Conservation (phyloP, 1,140 invertebrate species). For the Leptopilina clavipes region DNA sequence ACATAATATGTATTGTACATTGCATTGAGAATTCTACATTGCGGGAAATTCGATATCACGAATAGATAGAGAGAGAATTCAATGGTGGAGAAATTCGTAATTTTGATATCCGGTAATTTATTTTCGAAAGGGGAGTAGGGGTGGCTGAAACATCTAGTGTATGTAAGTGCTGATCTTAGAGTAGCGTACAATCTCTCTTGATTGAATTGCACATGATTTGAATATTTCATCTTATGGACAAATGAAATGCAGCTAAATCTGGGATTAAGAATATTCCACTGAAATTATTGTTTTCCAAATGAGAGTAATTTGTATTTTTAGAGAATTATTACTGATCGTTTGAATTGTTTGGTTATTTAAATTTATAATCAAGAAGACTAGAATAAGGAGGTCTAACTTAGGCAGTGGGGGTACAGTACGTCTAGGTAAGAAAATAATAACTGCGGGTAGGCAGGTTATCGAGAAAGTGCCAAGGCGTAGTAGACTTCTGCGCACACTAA, state of each 20-base stretch:
- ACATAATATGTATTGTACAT: background rate
- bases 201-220: conserved; percentile 9
- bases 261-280: background rate
- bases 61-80: background rate
- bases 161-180: background rate
- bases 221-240: background rate
- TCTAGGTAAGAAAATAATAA: too few relatives aligned
- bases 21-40: background rate
- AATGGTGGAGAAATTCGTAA: background rate
- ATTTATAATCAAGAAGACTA: too few relatives aligned
- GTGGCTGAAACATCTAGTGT: background rate
- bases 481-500: too few relatives aligned
- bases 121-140: background rate
- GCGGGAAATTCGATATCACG: background rate
- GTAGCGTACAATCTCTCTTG: background rate
- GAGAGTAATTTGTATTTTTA: too few relatives aligned
- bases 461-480: too few relatives aligned
- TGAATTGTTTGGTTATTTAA: too few relatives aligned
- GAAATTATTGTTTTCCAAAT: background rate
- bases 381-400: too few relatives aligned
- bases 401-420: too few relatives aligned
- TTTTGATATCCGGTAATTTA: background rate
- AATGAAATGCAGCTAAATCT: background rate
- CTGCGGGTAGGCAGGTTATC: too few relatives aligned
- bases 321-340: too few relatives aligned